Conservation (phyloP, 2,797 vertebrate species). For the Calcarius lapponicus region DNA sequence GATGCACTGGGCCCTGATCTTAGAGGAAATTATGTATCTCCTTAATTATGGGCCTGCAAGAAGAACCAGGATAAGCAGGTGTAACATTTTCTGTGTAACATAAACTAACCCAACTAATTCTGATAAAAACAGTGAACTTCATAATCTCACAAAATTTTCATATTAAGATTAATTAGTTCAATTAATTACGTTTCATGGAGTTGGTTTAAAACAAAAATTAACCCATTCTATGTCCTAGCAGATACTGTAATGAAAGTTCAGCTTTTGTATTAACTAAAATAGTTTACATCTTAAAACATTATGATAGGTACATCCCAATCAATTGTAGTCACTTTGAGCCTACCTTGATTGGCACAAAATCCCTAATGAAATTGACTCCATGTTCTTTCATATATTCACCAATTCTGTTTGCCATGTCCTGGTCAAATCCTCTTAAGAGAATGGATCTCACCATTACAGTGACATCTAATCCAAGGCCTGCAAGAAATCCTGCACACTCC, state of each 20-base stretch:
- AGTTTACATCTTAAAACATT: background rate
- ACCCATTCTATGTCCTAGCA: background rate
- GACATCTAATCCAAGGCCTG: conserved; percentile 81
- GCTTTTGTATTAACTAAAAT: background rate
- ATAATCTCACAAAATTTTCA: background rate
- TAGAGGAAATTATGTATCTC: background rate
- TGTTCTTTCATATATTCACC: conserved; percentile 82
- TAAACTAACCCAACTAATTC: background rate
- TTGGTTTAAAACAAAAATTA: background rate
- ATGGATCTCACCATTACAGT: conserved; percentile 83
- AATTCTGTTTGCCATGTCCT: conserved; percentile 82
- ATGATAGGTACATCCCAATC: background rate
- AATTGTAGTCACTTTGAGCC: background rate
- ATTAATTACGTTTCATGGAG: background rate
- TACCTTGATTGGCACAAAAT: conserved; percentile 81
- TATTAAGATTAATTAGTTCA: background rate
- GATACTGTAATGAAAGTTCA: background rate
- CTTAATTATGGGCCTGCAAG: background rate
- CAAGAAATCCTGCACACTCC: conserved; percentile 85
- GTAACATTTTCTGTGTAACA: background rate
- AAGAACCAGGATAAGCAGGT: background rate
- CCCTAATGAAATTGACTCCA: conserved; percentile 78
- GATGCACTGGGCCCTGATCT: background rate
- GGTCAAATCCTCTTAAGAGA: conserved; percentile 82
- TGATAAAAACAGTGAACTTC: background rate